Percentiles rank a stretch among this genome's conserved stretches.
Conservation (phyloP, 2,113 vertebrate genomes). For the Eulacestoma nigropectus region DNA sequence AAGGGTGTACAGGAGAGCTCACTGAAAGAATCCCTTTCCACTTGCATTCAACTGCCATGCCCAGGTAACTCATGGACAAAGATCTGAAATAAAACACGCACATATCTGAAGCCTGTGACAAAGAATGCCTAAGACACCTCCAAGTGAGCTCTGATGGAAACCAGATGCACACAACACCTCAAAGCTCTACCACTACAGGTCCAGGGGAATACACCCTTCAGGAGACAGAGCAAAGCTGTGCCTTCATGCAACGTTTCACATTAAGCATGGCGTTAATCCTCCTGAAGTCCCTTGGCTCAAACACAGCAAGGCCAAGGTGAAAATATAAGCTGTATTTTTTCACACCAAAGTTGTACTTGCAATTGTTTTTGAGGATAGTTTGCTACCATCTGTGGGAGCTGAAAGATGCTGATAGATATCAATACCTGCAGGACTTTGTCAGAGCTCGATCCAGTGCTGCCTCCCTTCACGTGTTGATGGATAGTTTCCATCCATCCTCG, state of each 20-base stretch:
- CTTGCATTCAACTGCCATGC: neutral
- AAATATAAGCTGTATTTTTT: neutral
- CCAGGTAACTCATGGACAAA: neutral
- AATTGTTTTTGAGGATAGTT: neutral
- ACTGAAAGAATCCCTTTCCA: neutral
- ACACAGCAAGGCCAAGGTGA: neutral
- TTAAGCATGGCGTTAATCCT: rapidly evolving
- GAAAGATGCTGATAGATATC: neutral
- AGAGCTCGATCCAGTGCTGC: neutral
- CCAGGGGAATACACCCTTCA: neutral
- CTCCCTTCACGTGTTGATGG: rapidly evolving
- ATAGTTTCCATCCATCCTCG: neutral
- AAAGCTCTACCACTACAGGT: neutral
- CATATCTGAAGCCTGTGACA: neutral
- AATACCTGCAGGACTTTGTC: neutral
- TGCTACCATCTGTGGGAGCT: neutral
- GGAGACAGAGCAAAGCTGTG: neutral
- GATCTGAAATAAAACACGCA: neutral
- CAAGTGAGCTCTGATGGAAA: neutral
- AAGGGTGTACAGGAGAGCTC: rapidly evolving
- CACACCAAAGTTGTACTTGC: neutral
- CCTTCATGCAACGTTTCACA: neutral
- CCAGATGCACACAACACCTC: neutral
- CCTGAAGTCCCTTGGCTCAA: neutral
- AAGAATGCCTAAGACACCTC: neutral